phyloP scores from a whole-genome alignment of 1,140 invertebrate species.

The Apis cerana region DNA sequence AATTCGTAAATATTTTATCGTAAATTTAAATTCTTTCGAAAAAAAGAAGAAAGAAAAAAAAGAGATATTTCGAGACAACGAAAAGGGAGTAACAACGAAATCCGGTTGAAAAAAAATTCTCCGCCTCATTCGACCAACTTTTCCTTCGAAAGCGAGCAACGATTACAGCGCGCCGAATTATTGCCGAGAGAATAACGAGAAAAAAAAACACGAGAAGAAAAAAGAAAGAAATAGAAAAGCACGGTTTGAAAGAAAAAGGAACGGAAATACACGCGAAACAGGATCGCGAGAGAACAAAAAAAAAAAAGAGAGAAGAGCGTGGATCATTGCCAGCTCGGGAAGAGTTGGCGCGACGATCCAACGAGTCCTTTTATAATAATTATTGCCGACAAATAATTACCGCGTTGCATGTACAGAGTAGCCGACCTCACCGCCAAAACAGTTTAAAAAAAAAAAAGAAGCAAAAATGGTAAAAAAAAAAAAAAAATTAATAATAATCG shows the following conservation, averaged over 20 bases:
- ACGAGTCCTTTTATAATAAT: slow-evolving; percentile 55
- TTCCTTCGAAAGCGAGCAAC: background rate
- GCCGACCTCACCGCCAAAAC: slow-evolving; percentile 36
- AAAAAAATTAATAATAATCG: background rate
- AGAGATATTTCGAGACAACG: slow-evolving; percentile 9
- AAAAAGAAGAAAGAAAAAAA: too few species aligned
- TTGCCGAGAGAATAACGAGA: background rate
- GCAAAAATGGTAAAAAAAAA: background rate
- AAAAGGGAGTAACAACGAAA: background rate
- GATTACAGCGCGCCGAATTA: background rate
- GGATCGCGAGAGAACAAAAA: slow-evolving; percentile 7
- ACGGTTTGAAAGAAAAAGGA: background rate
- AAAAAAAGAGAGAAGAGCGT: slow-evolving; percentile 2
- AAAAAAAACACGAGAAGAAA: background rate
- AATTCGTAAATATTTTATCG: background rate
- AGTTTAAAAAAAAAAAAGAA: background rate
- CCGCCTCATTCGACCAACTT: background rate
- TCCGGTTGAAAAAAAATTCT: background rate
- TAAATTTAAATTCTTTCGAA: background rate
- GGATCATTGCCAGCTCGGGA: background rate
- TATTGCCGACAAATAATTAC: slow-evolving; percentile 52
- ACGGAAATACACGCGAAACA: background rate
- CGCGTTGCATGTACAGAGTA: slow-evolving; percentile 51
- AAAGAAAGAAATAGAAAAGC: too few species aligned
- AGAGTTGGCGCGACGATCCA: slow-evolving; percentile 30